Percentiles rank a stretch among this genome's conserved stretches.
Evolutionary conservation across 2,888 invertebrate genomes (phyloP).

Genomic region (Bombyx huttoni): DNA sequence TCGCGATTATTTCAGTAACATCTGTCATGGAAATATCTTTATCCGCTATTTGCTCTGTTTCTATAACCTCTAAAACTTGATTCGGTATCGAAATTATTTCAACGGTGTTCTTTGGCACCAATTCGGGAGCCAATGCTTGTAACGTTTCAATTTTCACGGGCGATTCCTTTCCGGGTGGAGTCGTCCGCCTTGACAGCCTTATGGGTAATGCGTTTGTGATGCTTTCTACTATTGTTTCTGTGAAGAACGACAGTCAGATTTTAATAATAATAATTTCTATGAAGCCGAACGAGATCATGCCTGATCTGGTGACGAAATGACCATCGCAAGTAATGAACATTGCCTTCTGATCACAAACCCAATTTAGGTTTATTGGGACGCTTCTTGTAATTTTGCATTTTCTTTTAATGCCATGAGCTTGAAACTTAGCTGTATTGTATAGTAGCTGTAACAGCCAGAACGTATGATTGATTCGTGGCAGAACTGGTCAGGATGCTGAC

Average conservation of each 20-base stretch:
- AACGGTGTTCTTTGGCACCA: constrained; percentile 34
- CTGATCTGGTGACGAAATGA: no score
- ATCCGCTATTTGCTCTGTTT: constrained; percentile 4
- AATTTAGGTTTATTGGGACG: no score
- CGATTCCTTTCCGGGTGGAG: constrained; percentile 28
- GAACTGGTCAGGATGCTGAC: no score
- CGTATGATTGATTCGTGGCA: no score
- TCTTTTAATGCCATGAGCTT: no score
- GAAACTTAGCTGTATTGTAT: no score
- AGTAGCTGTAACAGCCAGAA: no score
- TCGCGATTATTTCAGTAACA: constrained; percentile 9
- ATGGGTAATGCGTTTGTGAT: constrained; percentile 51
- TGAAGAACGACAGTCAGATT: constrained; percentile 7
- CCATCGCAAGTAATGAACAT: no score
- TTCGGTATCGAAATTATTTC: constrained; percentile 12
- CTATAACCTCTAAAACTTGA: background rate
- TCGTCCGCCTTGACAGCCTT: constrained; percentile 29
- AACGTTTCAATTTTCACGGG: constrained; percentile 41
- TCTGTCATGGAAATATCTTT: constrained; percentile 12
- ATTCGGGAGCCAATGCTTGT: constrained; percentile 43
- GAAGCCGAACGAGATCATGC: no score
- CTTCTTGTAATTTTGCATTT: no score
- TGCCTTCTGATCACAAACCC: no score
- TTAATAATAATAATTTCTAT: no score
- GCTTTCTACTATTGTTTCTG: constrained; percentile 52